Percentiles rank a stretch among this genome's conserved stretches.
Evolutionary conservation across 2,797 vertebrate genomes (phyloP).

Genomic region (Catamblyrhynchus diadema): DNA sequence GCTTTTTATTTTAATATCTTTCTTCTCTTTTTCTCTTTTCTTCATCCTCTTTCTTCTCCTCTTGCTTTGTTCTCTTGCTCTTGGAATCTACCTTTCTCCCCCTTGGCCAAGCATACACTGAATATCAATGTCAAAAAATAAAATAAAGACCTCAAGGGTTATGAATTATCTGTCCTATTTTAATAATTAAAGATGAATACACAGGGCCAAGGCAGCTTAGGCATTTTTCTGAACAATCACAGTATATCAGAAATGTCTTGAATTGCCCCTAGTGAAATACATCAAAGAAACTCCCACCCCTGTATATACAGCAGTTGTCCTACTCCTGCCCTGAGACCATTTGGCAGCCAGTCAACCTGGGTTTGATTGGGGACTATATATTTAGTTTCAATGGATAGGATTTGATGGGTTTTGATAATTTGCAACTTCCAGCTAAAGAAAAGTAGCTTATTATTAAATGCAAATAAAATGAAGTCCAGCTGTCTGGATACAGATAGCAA

Average conservation of each 20-base stretch:
- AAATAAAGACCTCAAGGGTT: conserved; percentile 72
- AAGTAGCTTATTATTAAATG: conserved; percentile 75
- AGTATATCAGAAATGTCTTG: conserved; percentile 72
- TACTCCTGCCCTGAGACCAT: conserved; percentile 55
- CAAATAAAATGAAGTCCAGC: conserved; percentile 66
- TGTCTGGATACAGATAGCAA: conserved; percentile 72
- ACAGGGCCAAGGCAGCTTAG: conserved; percentile 59
- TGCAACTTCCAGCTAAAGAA: conserved; percentile 70
- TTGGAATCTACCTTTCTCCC: conserved; percentile 44
- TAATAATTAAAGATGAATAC: conserved; percentile 78
- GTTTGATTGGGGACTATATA: conserved; percentile 25
- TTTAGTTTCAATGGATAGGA: conserved; percentile 33
- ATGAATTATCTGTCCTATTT: conserved; percentile 73
- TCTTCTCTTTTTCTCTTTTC: background rate
- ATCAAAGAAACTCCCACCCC: conserved; percentile 61
- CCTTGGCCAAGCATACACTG: conserved; percentile 27
- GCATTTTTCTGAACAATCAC: conserved; percentile 58
- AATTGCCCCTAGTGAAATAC: conserved; percentile 67
- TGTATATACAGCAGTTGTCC: conserved; percentile 37
- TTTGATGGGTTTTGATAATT: conserved; percentile 75
- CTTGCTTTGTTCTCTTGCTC: conserved; percentile 44
- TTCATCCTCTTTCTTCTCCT: conserved; percentile 15
- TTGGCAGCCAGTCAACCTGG: conserved; percentile 48
- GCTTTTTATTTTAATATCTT: background rate
- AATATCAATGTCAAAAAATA: conserved; percentile 69